Conservation (phyloP, 2,888 invertebrate species). For the Philereme transversata region DNA sequence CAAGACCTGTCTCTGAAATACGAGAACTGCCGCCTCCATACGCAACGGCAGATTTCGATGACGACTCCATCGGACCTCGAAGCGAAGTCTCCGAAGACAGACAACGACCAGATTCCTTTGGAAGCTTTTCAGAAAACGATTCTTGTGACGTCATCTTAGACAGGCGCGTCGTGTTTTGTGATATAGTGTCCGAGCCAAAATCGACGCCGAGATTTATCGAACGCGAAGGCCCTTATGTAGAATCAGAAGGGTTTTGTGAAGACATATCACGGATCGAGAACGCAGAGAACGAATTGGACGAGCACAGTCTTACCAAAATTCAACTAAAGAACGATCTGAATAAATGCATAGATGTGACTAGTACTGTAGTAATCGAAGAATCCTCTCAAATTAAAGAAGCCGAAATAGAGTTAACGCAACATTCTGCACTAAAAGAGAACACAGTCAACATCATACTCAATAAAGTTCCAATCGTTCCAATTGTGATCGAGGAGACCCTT, state of each 20-base stretch:
- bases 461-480: conserved; percentile 49
- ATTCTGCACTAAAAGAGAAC: conserved; percentile 71
- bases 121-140: conserved; percentile 79
- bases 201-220: conserved; percentile 77
- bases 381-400: conserved; percentile 55
- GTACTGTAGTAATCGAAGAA: conserved; percentile 57
- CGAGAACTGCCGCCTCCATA: conserved; percentile 82
- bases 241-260: conserved; percentile 72
- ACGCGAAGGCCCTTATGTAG: conserved; percentile 75
- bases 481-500: conserved; percentile 54
- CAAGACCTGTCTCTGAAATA: conserved; percentile 82
- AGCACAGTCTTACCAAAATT: conserved; percentile 69
- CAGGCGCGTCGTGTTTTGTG: conserved; percentile 66
- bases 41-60: conserved; percentile 76
- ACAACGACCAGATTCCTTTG: conserved; percentile 75
- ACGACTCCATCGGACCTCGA: conserved; percentile 75
- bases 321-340: conserved; percentile 80
- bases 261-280: conserved; percentile 68
- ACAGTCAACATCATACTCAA: conserved; percentile 73
- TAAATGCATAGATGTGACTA: conserved; percentile 63
- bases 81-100: conserved; percentile 78
- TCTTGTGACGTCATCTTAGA: conserved; percentile 74
- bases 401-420: conserved; percentile 67
- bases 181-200: conserved; percentile 73
- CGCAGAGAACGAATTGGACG: conserved; percentile 74